Percentiles rank a stretch among this genome's conserved stretches.
Conservation (phyloP, 2,113 vertebrate genomes). For the Apteryx owenii region DNA sequence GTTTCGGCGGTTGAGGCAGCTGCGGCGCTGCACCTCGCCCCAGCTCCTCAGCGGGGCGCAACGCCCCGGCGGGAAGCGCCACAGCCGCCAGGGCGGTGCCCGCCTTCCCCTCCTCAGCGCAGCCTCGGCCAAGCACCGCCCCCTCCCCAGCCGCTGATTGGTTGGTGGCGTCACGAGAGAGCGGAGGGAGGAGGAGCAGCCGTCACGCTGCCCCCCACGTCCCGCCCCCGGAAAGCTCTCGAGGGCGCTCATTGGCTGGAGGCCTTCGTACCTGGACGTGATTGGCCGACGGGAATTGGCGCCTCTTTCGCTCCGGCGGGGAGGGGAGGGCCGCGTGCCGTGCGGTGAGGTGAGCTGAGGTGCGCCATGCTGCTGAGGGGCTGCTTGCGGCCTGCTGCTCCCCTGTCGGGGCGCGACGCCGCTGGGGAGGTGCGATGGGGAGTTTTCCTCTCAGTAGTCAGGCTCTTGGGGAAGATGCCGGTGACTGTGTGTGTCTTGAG, state of each 20-base stretch:
- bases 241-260: neutral
- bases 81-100: neutral
- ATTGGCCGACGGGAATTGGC: neutral
- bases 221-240: accelerated
- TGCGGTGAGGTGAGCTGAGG: neutral
- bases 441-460: accelerated
- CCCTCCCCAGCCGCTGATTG: neutral
- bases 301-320: neutral
- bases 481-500: accelerated
- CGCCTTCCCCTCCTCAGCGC: accelerated
- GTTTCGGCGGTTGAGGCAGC: accelerated
- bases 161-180: accelerated
- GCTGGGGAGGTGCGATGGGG: accelerated
- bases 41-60: neutral
- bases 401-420: accelerated
- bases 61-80: too few relatives aligned
- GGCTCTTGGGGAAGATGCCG: accelerated
- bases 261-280: accelerated
- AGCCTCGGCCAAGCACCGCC: neutral
- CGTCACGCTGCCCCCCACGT: neutral
- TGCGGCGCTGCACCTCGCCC: neutral
- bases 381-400: accelerated
- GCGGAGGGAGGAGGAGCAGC: neutral
- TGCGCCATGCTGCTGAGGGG: accelerated
- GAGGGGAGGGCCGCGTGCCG: neutral